A percentile compares a stretch with the other conserved stretches of the same genome.
Conservation (phyloP, 2,888 invertebrate genomes). For the Onchidella celtica region DNA sequence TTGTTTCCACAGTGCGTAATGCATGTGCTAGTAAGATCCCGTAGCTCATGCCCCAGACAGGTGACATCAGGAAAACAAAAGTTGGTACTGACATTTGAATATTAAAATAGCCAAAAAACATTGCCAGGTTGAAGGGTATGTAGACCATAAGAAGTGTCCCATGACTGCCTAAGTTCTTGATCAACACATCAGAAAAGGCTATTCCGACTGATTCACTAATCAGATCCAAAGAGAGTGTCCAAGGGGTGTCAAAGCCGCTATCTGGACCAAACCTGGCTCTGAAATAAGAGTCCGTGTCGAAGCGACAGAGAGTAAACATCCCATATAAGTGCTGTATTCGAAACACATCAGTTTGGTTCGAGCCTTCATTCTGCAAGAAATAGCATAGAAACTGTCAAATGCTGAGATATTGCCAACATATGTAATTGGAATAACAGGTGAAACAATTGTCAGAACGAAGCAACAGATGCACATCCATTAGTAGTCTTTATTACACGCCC, state of each 20-base stretch:
- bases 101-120: not conserved
- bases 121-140: not conserved
- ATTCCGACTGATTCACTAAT: not conserved
- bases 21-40: not conserved
- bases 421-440: too few relatives aligned
- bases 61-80: not conserved
- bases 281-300: not conserved
- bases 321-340: too few relatives aligned
- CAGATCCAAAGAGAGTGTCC: not conserved
- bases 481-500: too few relatives aligned
- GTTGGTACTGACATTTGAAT: not conserved
- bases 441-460: too few relatives aligned
- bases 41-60: not conserved
- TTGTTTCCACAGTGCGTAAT: not conserved
- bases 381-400: too few relatives aligned
- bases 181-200: not conserved
- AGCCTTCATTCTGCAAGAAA: too few relatives aligned
- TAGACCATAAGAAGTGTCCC: not conserved
- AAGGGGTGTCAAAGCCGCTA: not conserved
- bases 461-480: too few relatives aligned
- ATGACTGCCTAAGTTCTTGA: not conserved
- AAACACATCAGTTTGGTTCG: too few relatives aligned
- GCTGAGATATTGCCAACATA: too few relatives aligned
- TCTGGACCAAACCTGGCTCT: not conserved
- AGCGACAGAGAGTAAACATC: too few relatives aligned